Evolutionary conservation across 2,888 invertebrate genomes (phyloP).

Genomic region (Eupithecia inturbata): DNA sequence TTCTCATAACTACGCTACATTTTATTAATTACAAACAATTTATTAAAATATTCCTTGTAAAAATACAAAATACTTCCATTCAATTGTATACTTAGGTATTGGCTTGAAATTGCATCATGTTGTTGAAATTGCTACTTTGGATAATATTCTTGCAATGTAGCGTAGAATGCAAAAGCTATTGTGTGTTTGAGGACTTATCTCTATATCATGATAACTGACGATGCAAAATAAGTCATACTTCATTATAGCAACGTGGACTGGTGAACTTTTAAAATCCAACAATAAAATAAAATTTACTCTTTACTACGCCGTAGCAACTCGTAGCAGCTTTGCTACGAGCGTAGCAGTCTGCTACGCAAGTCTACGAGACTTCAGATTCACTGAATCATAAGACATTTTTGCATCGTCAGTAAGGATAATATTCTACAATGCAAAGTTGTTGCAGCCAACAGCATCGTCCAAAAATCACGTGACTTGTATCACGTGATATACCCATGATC

Average conservation of each 20-base stretch:
- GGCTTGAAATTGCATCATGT: conserved; percentile 21
- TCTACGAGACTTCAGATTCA: conserved; percentile 1
- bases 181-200: conserved; percentile 17
- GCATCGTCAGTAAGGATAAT: conserved; percentile 3
- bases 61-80: conserved; percentile 14
- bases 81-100: conserved; percentile 8
- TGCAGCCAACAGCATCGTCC: conserved; percentile 7
- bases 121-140: conserved; percentile 26
- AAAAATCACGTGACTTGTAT: background rate
- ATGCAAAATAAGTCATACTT: background rate
- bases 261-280: background rate
- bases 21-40: conserved; percentile 9
- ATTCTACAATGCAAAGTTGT: background rate
- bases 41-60: background rate
- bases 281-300: background rate
- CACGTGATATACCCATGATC: background rate
- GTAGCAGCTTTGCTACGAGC: conserved; percentile 15
- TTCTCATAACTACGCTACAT: conserved; percentile 41
- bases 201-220: background rate
- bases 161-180: conserved; percentile 35
- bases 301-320: conserved; percentile 16
- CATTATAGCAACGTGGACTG: background rate
- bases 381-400: background rate
- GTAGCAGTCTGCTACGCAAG: conserved; percentile 16
- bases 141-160: conserved; percentile 36